Percentiles rank a stretch among this genome's conserved stretches.
phyloP scores from a whole-genome alignment of 1,140 invertebrate species.

The Cecropterus lyciades region DNA sequence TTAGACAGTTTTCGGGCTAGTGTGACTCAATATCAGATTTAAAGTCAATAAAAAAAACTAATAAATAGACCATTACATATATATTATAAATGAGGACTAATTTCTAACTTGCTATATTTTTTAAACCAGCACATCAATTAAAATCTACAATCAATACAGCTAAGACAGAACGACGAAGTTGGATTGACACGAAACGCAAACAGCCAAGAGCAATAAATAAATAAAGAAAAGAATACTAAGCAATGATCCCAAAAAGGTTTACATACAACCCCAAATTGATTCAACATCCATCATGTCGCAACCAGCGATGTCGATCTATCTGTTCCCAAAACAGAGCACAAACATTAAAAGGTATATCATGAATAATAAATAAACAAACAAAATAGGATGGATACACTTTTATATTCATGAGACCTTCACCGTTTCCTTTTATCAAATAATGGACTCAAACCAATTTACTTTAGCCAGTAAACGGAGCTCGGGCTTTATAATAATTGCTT shows the following conservation, averaged over 20 bases:
- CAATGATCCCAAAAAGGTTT: conserved; percentile 12
- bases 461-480: not conserved
- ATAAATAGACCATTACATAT: too few relatives aligned
- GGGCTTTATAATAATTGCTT: not conserved
- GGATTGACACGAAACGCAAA: too few relatives aligned
- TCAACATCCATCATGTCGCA: conserved; percentile 25
- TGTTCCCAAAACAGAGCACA: conserved; percentile 20
- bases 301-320: not conserved
- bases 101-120: too few relatives aligned
- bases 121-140: too few relatives aligned
- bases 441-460: conserved; percentile 12
- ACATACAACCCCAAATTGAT: conserved; percentile 23
- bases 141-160: too few relatives aligned
- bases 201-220: too few relatives aligned
- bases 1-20: too few relatives aligned
- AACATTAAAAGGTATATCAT: conserved; percentile 36
- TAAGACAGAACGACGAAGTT: too few relatives aligned
- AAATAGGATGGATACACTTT: conserved; percentile 32
- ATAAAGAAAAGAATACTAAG: not conserved
- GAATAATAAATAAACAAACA: conserved; percentile 34
- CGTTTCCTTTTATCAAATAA: conserved; percentile 30
- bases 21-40: too few relatives aligned
- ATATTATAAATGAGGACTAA: too few relatives aligned
- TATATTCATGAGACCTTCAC: conserved; percentile 27
- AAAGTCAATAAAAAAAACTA: too few relatives aligned